Conservation (phyloP, 2,113 vertebrate species). For the Paratilapia polleni region DNA sequence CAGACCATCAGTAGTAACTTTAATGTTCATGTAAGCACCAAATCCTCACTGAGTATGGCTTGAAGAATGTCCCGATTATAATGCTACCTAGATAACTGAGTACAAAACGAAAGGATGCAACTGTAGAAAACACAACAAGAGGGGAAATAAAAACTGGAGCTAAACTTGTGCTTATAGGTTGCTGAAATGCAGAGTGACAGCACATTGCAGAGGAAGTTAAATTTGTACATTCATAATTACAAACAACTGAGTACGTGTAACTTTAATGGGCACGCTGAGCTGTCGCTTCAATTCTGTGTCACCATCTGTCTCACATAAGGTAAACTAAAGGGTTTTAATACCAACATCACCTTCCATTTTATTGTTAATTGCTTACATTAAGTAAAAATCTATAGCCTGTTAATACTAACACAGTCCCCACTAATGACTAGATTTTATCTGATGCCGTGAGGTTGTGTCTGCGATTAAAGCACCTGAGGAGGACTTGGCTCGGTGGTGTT, state of each 20-base stretch:
- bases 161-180: not conserved
- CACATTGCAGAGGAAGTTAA: not conserved
- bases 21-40: not conserved
- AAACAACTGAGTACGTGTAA: not conserved
- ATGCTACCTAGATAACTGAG: accelerated
- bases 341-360: not conserved
- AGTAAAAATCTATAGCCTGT: not conserved
- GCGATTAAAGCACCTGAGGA: conserved; percentile 81
- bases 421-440: not conserved
- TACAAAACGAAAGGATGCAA: not conserved
- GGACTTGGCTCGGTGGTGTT: conserved; percentile 84
- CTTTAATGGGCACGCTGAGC: not conserved
- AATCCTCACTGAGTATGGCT: not conserved
- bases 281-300: not conserved
- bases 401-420: not conserved
- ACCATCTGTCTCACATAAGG: conserved; percentile 25
- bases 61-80: accelerated
- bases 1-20: not conserved
- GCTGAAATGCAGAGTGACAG: not conserved
- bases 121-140: not conserved
- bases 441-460: not conserved
- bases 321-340: not conserved
- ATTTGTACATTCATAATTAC: not conserved
- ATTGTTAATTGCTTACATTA: not conserved
- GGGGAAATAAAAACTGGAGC: not conserved